Conservation (phyloP, 2,888 invertebrate species). For the Caenorhabditis sp. region DNA sequence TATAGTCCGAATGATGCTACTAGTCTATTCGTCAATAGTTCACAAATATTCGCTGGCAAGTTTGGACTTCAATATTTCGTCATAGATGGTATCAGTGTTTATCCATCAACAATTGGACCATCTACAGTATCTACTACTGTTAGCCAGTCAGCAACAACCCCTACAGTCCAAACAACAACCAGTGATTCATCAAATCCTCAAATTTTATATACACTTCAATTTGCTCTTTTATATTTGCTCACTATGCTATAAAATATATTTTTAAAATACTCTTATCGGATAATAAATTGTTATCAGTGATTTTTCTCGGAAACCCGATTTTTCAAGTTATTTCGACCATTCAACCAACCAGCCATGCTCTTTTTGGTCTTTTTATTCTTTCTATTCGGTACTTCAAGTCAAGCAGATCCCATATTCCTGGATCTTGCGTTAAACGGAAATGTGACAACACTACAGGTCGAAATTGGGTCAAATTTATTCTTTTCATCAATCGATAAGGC, state of each 20-base stretch:
- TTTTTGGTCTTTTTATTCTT: neutral
- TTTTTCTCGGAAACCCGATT: too few relatives aligned
- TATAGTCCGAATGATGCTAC: neutral
- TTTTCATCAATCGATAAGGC: slow-evolving; percentile 16
- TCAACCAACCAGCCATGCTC: too few relatives aligned
- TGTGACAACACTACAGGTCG: neutral
- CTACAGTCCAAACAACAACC: slow-evolving; percentile 3
- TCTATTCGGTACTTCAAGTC: neutral
- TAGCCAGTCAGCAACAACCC: neutral
- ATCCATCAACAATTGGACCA: neutral
- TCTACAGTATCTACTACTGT: neutral
- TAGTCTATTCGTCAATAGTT: neutral
- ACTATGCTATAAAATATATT: too few relatives aligned
- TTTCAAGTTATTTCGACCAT: too few relatives aligned
- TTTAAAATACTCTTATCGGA: too few relatives aligned
- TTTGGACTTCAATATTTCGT: slow-evolving; percentile 10
- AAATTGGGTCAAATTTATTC: slow-evolving; percentile 13
- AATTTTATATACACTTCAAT: too few relatives aligned
- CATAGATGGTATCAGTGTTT: neutral
- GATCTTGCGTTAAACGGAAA: neutral
- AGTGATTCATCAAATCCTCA: too few relatives aligned
- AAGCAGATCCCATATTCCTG: neutral
- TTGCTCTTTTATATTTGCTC: too few relatives aligned
- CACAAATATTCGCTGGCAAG: neutral
- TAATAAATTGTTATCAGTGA: too few relatives aligned